Base-by-base conservation (phyloP, 2,888 invertebrate species). In the Monochamus alternatus region DNA sequence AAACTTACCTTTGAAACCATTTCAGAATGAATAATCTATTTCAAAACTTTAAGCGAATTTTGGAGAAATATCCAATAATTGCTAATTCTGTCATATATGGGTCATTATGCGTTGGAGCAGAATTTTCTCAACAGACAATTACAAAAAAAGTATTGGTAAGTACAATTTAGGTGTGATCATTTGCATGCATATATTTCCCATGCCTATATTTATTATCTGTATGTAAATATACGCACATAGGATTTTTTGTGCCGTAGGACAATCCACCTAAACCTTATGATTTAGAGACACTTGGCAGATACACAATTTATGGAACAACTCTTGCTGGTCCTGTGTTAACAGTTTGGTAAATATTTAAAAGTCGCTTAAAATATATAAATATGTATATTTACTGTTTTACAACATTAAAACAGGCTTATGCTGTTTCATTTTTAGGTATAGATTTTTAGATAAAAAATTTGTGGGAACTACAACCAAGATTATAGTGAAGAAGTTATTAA, bases 81-180 rank as follows among this genome's bases (percentile, higher is more conserved):
- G 86, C 90, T 14, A 92, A 92, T 84, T 90, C 91, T 3, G 86
- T 92, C 3, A 91, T 95, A 51, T 96, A 96, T 87, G 96, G 95
- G 5, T 90, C 92, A 0, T 92, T 96, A 82, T 96, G 95, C 87
- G 92, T 94, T 0, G 93, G 94, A 4, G 96, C 96, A 0, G 96
- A 96, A 86, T 91, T 94, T 74, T 93, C 95, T 0, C 96, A 96
- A 86, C 96, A 96, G 89, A 92, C 92, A 8, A 89, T 94, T 78
- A 93, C 92, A 71, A 94, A 92, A 84, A 91, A 92, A 85, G 89
- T 93, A 77, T 85, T 93, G 90, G 95, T 95, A 90, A 91, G 90
- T 87, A 22, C 5, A 5, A 12, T 52, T 22, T 22, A 22, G 22
- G 22, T 38, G 38, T 38, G 38, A 38, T 38, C 38, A 38, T 38